Evolutionary conservation across 2,888 invertebrate species (phyloP).

Genomic region (Hypomecis punctinalis): DNA sequence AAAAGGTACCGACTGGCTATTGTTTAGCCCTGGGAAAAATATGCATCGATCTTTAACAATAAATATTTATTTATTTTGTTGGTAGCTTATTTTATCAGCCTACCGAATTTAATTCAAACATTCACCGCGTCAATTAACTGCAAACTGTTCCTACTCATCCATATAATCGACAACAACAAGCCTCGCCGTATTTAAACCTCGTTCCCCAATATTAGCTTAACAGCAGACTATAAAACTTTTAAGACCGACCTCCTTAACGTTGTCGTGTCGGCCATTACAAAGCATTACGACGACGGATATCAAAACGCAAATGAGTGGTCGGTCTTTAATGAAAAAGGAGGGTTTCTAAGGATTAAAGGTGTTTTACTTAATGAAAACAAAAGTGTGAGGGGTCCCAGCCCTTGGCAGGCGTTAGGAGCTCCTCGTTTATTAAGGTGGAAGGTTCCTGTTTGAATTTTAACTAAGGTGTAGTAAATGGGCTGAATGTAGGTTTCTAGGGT

Average conservation of each 20-base stretch:
- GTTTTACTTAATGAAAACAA: constrained; percentile 47
- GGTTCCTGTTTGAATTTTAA: constrained; percentile 37
- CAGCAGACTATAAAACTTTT: constrained; percentile 26
- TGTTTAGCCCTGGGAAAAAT: too few relatives aligned
- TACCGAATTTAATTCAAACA: too few relatives aligned
- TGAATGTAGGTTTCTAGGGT: constrained; percentile 22
- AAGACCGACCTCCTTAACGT: constrained; percentile 22
- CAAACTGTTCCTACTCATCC: neutral
- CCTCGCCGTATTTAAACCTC: constrained; percentile 7
- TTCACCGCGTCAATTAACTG: too few relatives aligned
- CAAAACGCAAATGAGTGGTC: constrained; percentile 47
- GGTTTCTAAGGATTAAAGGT: constrained; percentile 44
- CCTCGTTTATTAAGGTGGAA: constrained; percentile 38
- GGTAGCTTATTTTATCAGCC: too few relatives aligned
- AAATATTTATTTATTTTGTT: too few relatives aligned
- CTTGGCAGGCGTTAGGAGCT: constrained; percentile 23
- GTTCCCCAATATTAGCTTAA: constrained; percentile 24
- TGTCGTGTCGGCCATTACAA: constrained; percentile 26
- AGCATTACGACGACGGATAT: constrained; percentile 32
- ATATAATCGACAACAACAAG: neutral
- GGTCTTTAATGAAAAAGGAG: constrained; percentile 44
- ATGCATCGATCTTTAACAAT: too few relatives aligned
- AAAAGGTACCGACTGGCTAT: too few relatives aligned
- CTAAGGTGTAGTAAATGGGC: constrained; percentile 30
- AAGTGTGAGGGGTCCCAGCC: constrained; percentile 36